Evolutionary conservation across 2,113 vertebrate genomes (phyloP).

Genomic region (Pionites leucogaster): DNA sequence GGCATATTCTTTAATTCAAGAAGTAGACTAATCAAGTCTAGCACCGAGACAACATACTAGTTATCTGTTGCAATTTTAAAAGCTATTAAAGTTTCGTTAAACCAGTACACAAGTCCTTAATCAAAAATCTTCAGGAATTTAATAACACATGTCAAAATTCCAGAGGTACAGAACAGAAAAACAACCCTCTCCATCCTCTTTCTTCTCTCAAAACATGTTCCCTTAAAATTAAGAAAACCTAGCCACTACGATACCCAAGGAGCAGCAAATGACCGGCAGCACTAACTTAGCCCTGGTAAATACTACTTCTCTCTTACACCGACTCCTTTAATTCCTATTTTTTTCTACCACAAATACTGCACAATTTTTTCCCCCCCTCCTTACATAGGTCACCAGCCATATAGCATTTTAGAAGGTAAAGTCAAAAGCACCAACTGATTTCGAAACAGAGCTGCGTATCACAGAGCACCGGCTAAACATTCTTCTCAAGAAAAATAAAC

Average conservation of each 20-base stretch:
- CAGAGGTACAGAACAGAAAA: background rate
- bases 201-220: background rate
- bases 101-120: background rate
- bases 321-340: background rate
- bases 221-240: background rate
- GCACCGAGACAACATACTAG: background rate
- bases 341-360: background rate
- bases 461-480: background rate
- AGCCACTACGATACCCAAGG: background rate
- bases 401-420: background rate
- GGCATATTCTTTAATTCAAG: background rate
- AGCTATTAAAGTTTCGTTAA: background rate
- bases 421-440: background rate
- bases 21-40: background rate
- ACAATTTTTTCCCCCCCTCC: background rate
- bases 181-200: background rate
- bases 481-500: background rate
- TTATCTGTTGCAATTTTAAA: background rate
- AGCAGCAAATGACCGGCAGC: background rate
- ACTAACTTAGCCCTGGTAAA: background rate
- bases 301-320: background rate
- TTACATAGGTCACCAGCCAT: background rate
- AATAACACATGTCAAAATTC: background rate
- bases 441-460: background rate
- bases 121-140: background rate